Conservation (phyloP, 2,888 invertebrate genomes). For the Tortricodes alternella region DNA sequence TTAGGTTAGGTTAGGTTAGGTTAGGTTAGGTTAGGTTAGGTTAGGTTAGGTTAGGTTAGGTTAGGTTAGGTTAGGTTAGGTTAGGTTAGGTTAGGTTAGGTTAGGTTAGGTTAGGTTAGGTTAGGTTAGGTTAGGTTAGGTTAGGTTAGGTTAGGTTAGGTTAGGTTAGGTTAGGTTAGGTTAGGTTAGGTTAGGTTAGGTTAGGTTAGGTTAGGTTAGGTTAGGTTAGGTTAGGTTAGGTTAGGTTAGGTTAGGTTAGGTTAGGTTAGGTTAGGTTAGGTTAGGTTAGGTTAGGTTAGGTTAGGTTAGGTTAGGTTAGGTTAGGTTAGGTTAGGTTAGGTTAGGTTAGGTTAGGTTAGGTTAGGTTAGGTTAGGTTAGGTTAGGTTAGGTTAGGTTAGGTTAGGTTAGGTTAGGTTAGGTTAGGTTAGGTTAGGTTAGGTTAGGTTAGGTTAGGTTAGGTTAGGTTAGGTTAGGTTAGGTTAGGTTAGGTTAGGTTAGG, state of each 20-base stretch:
- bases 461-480: no score
- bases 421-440: no score
- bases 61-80: constrained; percentile 8
- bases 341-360: no score
- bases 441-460: no score
- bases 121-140: constrained; percentile 1
- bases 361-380: no score
- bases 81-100: constrained; percentile 1
- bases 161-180: constrained; percentile 1
- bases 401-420: no score
- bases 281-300: no score
- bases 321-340: no score
- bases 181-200: constrained; percentile 1
- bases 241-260: constrained; percentile 1
- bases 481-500: no score
- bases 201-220: constrained; percentile 1
- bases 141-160: constrained; percentile 1
- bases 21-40: constrained; percentile 9
- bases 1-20: constrained; percentile 2
- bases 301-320: no score
- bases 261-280: neutral
- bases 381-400: no score
- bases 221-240: constrained; percentile 1
- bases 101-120: constrained; percentile 1
- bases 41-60: constrained; percentile 9